phyloP scores from a whole-genome alignment of 2,888 invertebrate species.

The Latrodectus hesperus region DNA sequence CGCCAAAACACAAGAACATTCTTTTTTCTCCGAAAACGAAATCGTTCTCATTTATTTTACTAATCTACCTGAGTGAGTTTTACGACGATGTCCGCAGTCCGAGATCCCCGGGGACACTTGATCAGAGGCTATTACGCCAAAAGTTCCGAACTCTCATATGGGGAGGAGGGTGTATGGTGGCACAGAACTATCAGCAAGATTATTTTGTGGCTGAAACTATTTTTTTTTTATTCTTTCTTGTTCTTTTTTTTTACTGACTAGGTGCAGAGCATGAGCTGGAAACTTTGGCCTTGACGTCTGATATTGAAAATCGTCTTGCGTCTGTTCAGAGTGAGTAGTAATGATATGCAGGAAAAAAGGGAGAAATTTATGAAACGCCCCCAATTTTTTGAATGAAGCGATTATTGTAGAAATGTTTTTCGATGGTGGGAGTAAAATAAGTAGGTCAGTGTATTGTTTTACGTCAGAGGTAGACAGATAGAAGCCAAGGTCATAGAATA shows the following conservation, averaged over 20 bases:
- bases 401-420: conserved; percentile 6
- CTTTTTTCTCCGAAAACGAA: background rate
- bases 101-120: conserved; percentile 5
- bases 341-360: background rate
- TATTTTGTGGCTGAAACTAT: background rate
- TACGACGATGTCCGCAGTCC: conserved; percentile 2
- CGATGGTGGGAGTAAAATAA: background rate
- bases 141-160: background rate
- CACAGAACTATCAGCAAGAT: background rate
- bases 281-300: background rate
- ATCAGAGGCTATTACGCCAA: conserved; percentile 28
- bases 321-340: background rate
- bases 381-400: conserved; percentile 7
- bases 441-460: background rate
- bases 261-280: background rate
- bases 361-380: background rate
- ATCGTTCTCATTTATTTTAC: conserved; percentile 5
- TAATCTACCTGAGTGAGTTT: conserved; percentile 61
- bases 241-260: background rate
- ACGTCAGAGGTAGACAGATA: background rate
- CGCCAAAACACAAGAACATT: background rate
- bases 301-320: background rate
- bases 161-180: background rate
- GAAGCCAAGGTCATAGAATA: background rate
- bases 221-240: background rate